Percentiles rank a stretch among this genome's conserved stretches.
Evolutionary conservation across 2,113 vertebrate species (phyloP).

Genomic region (Triplophysa tibetana): DNA sequence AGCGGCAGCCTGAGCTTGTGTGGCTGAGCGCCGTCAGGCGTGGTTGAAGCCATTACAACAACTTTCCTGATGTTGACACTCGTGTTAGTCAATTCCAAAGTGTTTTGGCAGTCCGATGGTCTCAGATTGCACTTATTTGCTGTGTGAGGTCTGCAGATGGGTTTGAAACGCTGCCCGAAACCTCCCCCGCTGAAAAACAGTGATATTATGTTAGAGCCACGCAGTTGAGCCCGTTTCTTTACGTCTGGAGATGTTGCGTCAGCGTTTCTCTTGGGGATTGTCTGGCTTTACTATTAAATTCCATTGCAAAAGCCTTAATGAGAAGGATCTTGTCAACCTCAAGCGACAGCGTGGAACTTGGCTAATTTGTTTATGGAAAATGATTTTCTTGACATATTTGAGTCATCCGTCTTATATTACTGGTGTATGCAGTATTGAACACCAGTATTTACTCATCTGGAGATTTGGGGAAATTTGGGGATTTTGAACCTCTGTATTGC

Average conservation of each 20-base stretch:
- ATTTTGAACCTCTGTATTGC: too few relatives aligned
- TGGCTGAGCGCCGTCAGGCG: not conserved
- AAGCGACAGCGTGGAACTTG: not conserved
- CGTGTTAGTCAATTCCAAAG: slow-evolving; percentile 36
- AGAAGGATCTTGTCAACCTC: slow-evolving; percentile 14
- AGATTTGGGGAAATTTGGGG: not conserved
- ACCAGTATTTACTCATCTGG: not conserved
- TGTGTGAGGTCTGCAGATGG: slow-evolving; percentile 52
- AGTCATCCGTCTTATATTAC: not conserved
- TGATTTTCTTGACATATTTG: not conserved
- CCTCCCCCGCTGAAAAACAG: slow-evolving; percentile 6
- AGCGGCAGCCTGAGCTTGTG: not conserved
- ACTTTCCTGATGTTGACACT: slow-evolving; percentile 47
- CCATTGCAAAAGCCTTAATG: slow-evolving; percentile 30
- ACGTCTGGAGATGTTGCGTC: slow-evolving; percentile 30
- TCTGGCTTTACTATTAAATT: slow-evolving; percentile 17
- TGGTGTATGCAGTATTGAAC: not conserved
- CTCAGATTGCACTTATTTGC: slow-evolving; percentile 47
- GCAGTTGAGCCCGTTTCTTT: slow-evolving; percentile 18
- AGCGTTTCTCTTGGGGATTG: slow-evolving; percentile 31
- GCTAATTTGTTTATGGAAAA: slow-evolving; percentile 24
- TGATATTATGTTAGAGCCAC: slow-evolving; percentile 4
- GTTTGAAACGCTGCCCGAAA: slow-evolving; percentile 37
- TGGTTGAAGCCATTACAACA: slow-evolving; percentile 37
- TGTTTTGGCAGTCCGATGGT: slow-evolving; percentile 42